Base-by-base conservation (phyloP, 2,113 vertebrate species). In the Sclerurus mexicanus region DNA sequence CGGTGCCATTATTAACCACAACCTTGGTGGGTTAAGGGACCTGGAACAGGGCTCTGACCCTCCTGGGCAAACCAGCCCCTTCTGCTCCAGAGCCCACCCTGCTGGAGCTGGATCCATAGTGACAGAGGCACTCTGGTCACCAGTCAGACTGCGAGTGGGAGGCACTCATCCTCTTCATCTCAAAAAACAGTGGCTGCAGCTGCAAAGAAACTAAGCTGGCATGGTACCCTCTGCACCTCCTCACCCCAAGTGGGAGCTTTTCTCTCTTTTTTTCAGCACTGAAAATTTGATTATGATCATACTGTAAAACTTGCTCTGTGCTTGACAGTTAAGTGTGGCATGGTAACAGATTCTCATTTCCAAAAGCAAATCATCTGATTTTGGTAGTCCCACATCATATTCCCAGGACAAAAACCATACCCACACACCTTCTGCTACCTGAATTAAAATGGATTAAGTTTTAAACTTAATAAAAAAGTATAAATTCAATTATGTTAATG, bases 91-190 rank as follows among this genome's bases (percentile, higher is more conserved):
- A 56, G n/a, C 37, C n/a, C 40, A 33, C 33, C 12, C 20, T 44
- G 24, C n/a, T 7, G 35, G 5, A 28, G 11, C 2, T 28, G 60
- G 12, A 12, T 19, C 3, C 0, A 7, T 0, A 17, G 39, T 4
- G 56, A 33, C 39, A 56, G 22, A 7, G 12, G 53, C 19, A n/a
- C 44, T 55, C 56, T 25, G 67, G 16, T 6, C 49, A 64, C 35
- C 76, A 46, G 6, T 31, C 42, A 30, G 23, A 30, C 49, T 4
- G 39, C 0, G 63, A 40, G n/a, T 19, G 46, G n/a, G 17, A 62
- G 10, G 33, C 7, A 33, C 37, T 5, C 67, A 27, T 6, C 35
- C 39, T n/a, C 64, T 31, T 28, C 19, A 10, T 5, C 18, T 69
- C 31, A 25, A 20, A 12, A 11, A 37, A 79, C 37, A 35, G 1